Evolutionary conservation across 2,888 invertebrate genomes (phyloP).

Genomic region (Ichneumoninae sp.): DNA sequence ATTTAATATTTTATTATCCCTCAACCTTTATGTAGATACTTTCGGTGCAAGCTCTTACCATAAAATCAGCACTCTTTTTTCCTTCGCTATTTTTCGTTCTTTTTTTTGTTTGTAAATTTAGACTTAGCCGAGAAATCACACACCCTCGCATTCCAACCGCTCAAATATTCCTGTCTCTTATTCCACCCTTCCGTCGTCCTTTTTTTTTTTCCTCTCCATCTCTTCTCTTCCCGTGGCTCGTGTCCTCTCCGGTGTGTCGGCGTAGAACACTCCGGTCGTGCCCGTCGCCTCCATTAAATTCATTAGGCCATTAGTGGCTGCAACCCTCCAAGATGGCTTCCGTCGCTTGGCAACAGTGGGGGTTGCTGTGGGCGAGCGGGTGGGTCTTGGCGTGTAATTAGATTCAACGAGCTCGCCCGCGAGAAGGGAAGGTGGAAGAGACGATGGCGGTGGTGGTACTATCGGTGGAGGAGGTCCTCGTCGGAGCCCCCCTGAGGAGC

Average conservation of each 20-base stretch:
- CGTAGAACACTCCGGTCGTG: conserved; percentile 66
- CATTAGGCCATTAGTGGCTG: conserved; percentile 85
- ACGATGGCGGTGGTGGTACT: conserved; percentile 49
- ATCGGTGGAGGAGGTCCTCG: conserved; percentile 33
- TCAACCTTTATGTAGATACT: too few relatives aligned
- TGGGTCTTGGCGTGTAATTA: conserved; percentile 82
- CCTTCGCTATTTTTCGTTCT: background rate
- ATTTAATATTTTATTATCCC: too few relatives aligned
- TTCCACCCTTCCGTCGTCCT: conserved; percentile 47
- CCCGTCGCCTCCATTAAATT: conserved; percentile 84
- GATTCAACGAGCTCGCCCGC: conserved; percentile 83
- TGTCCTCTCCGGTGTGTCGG: conserved; percentile 67
- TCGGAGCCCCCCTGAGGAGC: conserved; percentile 47
- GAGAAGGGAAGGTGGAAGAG: conserved; percentile 72
- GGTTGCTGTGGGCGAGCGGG: conserved; percentile 69
- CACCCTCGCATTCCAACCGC: conserved; percentile 11
- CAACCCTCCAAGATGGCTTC: conserved; percentile 84
- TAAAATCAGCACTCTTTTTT: background rate
- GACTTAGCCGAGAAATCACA: conserved; percentile 50
- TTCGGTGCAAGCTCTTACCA: background rate
- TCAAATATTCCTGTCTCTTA: conserved; percentile 39
- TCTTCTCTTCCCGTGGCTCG: conserved; percentile 48
- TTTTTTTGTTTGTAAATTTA: conserved; percentile 42
- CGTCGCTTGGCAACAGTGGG: conserved; percentile 83
- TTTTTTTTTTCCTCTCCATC: conserved; percentile 38